phyloP scores from a whole-genome alignment of 37 sponge, comb jelly and placozoan genomes.

The Haliclona indistincta region DNA sequence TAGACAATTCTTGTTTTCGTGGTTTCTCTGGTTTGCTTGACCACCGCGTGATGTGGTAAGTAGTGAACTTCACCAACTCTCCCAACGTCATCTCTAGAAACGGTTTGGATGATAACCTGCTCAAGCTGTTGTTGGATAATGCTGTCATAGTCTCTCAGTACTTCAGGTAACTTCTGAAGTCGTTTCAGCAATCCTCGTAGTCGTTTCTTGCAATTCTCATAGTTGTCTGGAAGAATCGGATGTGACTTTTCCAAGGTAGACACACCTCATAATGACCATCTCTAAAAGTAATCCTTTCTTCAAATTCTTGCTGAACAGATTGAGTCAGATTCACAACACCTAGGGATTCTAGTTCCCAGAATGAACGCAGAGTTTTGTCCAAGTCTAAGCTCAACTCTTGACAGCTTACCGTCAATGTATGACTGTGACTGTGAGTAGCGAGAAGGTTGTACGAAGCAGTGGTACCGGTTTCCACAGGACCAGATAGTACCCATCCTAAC shows the following conservation, averaged over 20 bases:
- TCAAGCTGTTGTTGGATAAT: slow-evolving; percentile 29
- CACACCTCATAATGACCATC: slow-evolving; percentile 24
- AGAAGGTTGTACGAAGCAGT: neutral
- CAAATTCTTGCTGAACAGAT: neutral
- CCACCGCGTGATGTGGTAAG: too few species aligned
- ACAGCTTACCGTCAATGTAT: slow-evolving; percentile 2
- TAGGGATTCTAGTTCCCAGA: too few species aligned
- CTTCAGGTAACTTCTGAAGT: neutral
- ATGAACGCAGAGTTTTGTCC: too few species aligned
- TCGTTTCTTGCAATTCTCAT: slow-evolving; percentile 5
- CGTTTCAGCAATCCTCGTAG: slow-evolving; percentile 11
- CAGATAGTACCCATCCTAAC: slow-evolving; percentile 31
- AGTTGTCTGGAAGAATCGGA: slow-evolving; percentile 26
- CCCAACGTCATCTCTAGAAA: too few species aligned
- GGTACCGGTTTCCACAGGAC: neutral
- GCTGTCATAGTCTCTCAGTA: slow-evolving; percentile 21
- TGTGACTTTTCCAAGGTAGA: slow-evolving; percentile 28
- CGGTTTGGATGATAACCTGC: too few species aligned
- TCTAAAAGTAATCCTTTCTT: neutral
- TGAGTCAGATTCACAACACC: too few species aligned
- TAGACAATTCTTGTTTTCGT: too few species aligned
- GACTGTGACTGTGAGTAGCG: neutral
- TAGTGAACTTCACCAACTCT: too few species aligned
- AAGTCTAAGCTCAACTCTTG: neutral
- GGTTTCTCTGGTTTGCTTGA: too few species aligned